phyloP scores from a whole-genome alignment of 1,140 invertebrate genomes.

The Drosophila hydei region DNA sequence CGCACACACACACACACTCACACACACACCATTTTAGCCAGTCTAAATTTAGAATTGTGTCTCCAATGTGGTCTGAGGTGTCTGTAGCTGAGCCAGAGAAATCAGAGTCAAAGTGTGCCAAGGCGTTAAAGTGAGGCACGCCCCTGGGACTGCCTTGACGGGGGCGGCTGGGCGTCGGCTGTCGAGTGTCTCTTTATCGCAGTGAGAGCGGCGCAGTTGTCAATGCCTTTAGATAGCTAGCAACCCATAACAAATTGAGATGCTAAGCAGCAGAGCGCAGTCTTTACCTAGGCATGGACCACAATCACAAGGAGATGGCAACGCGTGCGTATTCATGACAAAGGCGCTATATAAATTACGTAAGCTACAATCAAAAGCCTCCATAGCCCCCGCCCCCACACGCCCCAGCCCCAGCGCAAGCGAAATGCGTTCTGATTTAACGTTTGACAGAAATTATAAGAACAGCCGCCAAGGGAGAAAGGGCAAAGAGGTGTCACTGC shows the following conservation, averaged over 20 bases:
- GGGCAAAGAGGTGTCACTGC: conserved; percentile 24
- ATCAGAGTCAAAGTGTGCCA: too few relatives aligned
- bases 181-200: neutral
- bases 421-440: conserved; percentile 27
- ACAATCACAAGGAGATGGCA: conserved; percentile 14
- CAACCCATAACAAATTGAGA: conserved; percentile 64
- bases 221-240: conserved; percentile 25
- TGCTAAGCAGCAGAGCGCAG: conserved; percentile 63
- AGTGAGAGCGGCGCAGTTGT: conserved; percentile 33
- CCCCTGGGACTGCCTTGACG: neutral
- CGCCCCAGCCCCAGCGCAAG: neutral
- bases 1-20: too few relatives aligned
- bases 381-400: too few relatives aligned
- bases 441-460: conserved; percentile 70
- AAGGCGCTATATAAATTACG: conserved; percentile 70
- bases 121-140: neutral
- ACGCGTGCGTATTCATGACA: conserved; percentile 42
- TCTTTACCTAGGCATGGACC: conserved; percentile 34
- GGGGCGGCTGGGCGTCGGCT: neutral
- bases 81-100: too few relatives aligned
- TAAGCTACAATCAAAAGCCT: conserved; percentile 49
- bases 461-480: conserved; percentile 7
- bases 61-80: too few relatives aligned
- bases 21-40: too few relatives aligned
- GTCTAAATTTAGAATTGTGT: too few relatives aligned